These are phyloP conservation scores for Neotoma lepida DNA, from an alignment of 2,113 vertebrate species.

Conservation along the genomic window DNA sequence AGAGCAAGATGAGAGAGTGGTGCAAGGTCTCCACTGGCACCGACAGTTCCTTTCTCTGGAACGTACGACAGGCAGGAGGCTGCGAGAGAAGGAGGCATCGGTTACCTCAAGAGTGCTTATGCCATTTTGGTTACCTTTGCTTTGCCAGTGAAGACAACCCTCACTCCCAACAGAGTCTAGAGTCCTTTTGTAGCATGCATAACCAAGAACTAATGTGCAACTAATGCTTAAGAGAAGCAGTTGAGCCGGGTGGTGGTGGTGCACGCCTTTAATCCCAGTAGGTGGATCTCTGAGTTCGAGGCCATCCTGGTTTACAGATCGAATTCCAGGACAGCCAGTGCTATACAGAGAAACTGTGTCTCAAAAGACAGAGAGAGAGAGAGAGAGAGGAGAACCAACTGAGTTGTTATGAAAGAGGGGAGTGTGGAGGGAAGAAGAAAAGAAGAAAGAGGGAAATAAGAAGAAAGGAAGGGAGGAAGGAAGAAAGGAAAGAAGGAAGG, in stretches of 20 bases:
- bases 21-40: conserved; percentile 97
- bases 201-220: background rate
- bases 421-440: too few relatives aligned
- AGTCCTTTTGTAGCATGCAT: background rate
- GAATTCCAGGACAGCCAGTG: background rate
- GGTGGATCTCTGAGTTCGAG: background rate
- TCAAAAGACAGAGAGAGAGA: too few relatives aligned
- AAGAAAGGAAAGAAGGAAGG: background rate
- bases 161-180: too few relatives aligned
- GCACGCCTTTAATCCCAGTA: too few relatives aligned
- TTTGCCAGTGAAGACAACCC: background rate
- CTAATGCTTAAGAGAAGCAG: background rate
- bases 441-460: background rate
- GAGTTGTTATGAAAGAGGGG: background rate
- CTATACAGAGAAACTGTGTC: background rate
- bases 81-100: conserved; percentile 74
- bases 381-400: background rate
- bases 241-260: background rate
- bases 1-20: conserved; percentile 97
- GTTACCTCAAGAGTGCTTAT: background rate
- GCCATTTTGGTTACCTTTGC: background rate
- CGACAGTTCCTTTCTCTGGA: conserved; percentile 98
- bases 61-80: conserved; percentile 97
- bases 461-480: background rate
- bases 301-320: background rate